Percentiles rank a stretch among this genome's conserved stretches.
These are phyloP conservation scores for Drosophila infuscata DNA, from an alignment of 2,888 invertebrate species.

Conservation along the genomic window DNA sequence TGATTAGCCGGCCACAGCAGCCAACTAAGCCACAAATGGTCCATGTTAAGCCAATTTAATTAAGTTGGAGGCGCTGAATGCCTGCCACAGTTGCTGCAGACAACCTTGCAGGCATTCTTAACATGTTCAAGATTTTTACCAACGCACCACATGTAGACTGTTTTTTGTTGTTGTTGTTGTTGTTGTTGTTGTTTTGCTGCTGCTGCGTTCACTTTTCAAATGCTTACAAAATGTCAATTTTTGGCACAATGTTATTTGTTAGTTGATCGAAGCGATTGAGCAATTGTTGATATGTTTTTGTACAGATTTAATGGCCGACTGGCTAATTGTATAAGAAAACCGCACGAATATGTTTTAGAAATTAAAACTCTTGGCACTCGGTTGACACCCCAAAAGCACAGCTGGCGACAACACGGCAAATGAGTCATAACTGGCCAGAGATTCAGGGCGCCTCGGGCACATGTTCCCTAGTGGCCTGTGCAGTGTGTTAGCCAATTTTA, in stretches of 20 bases:
- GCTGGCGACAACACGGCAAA: slow-evolving; percentile 52
- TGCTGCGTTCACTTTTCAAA: slow-evolving; percentile 74
- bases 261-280: slow-evolving; percentile 71
- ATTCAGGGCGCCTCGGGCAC: slow-evolving; percentile 35
- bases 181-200: slow-evolving; percentile 14
- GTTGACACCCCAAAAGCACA: slow-evolving; percentile 63
- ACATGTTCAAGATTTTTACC: slow-evolving; percentile 72
- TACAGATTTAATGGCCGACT: slow-evolving; percentile 59
- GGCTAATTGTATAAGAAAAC: slow-evolving; percentile 57
- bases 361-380: slow-evolving; percentile 52
- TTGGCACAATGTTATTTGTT: slow-evolving; percentile 75
- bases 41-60: slow-evolving; percentile 67
- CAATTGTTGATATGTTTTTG: slow-evolving; percentile 59
- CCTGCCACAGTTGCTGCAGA: slow-evolving; percentile 52
- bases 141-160: slow-evolving; percentile 62
- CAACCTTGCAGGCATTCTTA: slow-evolving; percentile 75
- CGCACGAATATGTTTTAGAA: slow-evolving; percentile 39
- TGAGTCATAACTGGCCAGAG: slow-evolving; percentile 51
- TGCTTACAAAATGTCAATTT: slow-evolving; percentile 69
- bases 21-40: slow-evolving; percentile 43
- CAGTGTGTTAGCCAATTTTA: slow-evolving; percentile 28
- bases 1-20: slow-evolving; percentile 49
- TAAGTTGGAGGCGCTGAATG: slow-evolving; percentile 64
- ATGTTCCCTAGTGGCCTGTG: slow-evolving; percentile 26
- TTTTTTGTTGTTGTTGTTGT: slow-evolving; percentile 16